A percentile compares a stretch with the other conserved stretches of the same genome.
These are phyloP conservation scores for Diplodus puntazzo DNA, from an alignment of 2,797 vertebrate species.

Conservation along the genomic window DNA sequence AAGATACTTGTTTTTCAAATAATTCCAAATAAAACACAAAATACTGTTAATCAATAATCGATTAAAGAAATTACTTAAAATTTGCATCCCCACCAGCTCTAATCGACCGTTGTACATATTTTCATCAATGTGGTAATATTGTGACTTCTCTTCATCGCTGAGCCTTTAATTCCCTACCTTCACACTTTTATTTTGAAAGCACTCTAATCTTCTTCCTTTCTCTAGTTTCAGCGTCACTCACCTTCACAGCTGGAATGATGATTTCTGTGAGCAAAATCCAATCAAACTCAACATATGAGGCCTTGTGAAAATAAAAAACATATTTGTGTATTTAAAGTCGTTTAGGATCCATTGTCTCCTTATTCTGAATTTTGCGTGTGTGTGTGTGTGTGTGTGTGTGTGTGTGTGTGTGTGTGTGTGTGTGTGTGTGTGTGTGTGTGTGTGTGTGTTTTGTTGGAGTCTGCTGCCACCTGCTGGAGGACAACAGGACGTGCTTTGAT, in stretches of 20 bases:
- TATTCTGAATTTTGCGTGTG: neutral
- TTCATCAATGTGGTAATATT: neutral
- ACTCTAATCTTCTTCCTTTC: neutral
- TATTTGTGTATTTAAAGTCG: neutral
- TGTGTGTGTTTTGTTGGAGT: constrained; percentile 12
- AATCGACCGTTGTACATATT: neutral
- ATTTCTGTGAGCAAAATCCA: neutral
- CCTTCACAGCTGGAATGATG: neutral
- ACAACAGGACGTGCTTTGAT: neutral
- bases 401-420: neutral
- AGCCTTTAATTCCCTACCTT: no score
- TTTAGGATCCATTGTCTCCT: neutral
- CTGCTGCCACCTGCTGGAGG: constrained; percentile 51
- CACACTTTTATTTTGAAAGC: constrained; percentile 43
- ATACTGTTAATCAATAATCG: no score
- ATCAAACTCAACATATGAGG: neutral
- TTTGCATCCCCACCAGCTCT: no score
- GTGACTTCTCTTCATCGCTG: neutral
- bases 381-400: neutral
- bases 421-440: neutral
- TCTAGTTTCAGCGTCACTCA: neutral
- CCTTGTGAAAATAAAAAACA: neutral
- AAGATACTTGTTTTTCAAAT: no score
- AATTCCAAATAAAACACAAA: no score
- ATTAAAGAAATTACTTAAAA: no score